Conservation (phyloP, 1,140 invertebrate species). For the Bombus sibiricus region DNA sequence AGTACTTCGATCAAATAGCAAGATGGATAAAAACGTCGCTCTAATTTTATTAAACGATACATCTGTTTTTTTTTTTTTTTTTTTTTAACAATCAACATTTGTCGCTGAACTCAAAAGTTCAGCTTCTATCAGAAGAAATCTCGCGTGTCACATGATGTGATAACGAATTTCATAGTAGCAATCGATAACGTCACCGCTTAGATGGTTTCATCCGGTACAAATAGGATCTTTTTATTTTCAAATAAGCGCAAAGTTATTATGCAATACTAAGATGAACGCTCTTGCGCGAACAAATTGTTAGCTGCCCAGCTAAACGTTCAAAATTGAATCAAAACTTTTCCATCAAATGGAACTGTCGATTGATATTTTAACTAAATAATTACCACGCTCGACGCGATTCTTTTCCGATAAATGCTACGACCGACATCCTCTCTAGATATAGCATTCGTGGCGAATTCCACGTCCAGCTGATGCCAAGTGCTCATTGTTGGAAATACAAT, state of each 20-base stretch:
- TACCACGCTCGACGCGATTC: constrained; percentile 11
- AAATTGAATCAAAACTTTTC: background rate
- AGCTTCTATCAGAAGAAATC: background rate
- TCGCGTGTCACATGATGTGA: background rate
- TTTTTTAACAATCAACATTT: background rate
- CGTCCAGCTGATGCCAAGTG: constrained; percentile 86
- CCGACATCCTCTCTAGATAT: constrained; percentile 85
- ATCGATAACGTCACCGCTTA: background rate
- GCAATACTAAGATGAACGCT: background rate
- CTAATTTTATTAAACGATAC: background rate
- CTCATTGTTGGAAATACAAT: constrained; percentile 81
- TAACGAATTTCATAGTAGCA: background rate
- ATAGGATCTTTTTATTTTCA: constrained; percentile 8
- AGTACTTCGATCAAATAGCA: background rate
- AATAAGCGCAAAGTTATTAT: background rate
- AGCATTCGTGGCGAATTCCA: constrained; percentile 84
- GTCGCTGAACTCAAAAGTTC: no score
- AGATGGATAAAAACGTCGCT: background rate
- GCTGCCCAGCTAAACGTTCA: background rate
- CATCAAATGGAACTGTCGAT: background rate
- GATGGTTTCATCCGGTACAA: background rate
- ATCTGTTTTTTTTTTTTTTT: background rate
- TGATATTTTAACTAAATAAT: background rate
- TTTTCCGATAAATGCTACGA: constrained; percentile 80
- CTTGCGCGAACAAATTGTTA: background rate